Percentiles rank a stretch among this genome's conserved stretches.
phyloP scores from a whole-genome alignment of 1,140 invertebrate species.

The Augochlora pura region DNA sequence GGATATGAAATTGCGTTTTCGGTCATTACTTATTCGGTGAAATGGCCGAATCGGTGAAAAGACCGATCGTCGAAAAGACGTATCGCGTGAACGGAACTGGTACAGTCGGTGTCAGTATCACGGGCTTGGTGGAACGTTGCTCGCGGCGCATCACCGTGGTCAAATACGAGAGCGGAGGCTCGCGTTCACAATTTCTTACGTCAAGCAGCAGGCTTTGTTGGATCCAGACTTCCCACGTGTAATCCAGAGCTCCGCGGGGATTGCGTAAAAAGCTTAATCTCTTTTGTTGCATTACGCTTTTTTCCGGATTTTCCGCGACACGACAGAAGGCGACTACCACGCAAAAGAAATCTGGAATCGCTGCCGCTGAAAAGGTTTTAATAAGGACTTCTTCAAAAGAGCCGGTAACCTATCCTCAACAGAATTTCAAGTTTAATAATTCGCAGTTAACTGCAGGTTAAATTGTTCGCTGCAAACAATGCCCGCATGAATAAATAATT shows the following conservation, averaged over 20 bases:
- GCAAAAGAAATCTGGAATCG: neutral
- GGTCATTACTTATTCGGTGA: too few species aligned
- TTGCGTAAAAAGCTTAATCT: slow-evolving; percentile 32
- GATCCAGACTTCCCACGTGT: slow-evolving; percentile 34
- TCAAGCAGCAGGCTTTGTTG: slow-evolving; percentile 35
- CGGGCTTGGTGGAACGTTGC: too few species aligned
- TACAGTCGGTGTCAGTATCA: too few species aligned
- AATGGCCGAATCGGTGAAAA: too few species aligned
- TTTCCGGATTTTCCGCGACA: neutral
- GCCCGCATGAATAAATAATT: neutral
- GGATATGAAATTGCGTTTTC: too few species aligned
- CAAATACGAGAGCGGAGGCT: too few species aligned
- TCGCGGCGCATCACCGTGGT: too few species aligned
- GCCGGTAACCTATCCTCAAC: neutral
- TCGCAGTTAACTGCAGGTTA: neutral
- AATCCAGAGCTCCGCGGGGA: slow-evolving; percentile 21
- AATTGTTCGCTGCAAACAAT: neutral
- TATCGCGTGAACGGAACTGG: too few species aligned
- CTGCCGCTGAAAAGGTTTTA: too few species aligned
- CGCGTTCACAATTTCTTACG: slow-evolving; percentile 36
- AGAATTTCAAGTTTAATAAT: neutral
- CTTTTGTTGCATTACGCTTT: neutral
- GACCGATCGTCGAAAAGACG: too few species aligned
- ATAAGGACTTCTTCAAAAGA: neutral
- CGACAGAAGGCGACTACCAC: neutral